A percentile compares a stretch with the other conserved stretches of the same genome.
Evolutionary conservation across 1,140 invertebrate genomes (phyloP).

Genomic region (Hydropsyche tenuis): DNA sequence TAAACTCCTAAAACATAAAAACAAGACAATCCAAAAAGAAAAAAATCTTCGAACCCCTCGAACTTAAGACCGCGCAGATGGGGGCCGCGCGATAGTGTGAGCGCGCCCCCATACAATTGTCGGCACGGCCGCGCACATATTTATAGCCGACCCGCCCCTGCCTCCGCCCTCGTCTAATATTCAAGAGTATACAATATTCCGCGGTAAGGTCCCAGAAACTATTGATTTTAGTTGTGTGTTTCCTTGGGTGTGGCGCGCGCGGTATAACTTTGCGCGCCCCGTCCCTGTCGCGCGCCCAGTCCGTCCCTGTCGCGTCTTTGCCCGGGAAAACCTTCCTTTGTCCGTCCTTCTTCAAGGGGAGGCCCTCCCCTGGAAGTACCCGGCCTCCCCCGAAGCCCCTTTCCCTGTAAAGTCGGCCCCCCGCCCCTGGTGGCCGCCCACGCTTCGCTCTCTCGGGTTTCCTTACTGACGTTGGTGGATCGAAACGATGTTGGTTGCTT

Average conservation of each 20-base stretch:
- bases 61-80: no score
- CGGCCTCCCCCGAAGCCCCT: not conserved
- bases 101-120: conserved; percentile 34
- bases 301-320: conserved; percentile 19
- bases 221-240: conserved; percentile 50
- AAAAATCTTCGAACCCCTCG: no score
- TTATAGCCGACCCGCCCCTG: conserved; percentile 18
- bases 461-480: no score
- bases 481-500: no score
- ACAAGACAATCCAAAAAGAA: no score
- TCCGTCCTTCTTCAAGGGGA: conserved; percentile 37
- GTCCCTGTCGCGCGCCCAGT: not conserved
- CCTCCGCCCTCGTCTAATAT: conserved; percentile 37
- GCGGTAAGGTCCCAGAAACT: conserved; percentile 48
- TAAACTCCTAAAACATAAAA: no score
- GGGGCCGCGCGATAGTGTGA: not conserved
- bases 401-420: no score
- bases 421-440: conserved; percentile 25
- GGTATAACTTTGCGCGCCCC: conserved; percentile 46
- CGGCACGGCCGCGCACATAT: conserved; percentile 28
- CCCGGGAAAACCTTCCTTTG: conserved; percentile 33
- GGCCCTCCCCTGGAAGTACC: no score
- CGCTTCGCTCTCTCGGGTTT: conserved; percentile 35
- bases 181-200: conserved; percentile 39
- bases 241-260: conserved; percentile 38